A percentile compares a stretch with the other conserved stretches of the same genome.
These are phyloP conservation scores for Arbacia lixula DNA, from an alignment of 53 echinoderm and acorn worm genomes.

Conservation along the genomic window DNA sequence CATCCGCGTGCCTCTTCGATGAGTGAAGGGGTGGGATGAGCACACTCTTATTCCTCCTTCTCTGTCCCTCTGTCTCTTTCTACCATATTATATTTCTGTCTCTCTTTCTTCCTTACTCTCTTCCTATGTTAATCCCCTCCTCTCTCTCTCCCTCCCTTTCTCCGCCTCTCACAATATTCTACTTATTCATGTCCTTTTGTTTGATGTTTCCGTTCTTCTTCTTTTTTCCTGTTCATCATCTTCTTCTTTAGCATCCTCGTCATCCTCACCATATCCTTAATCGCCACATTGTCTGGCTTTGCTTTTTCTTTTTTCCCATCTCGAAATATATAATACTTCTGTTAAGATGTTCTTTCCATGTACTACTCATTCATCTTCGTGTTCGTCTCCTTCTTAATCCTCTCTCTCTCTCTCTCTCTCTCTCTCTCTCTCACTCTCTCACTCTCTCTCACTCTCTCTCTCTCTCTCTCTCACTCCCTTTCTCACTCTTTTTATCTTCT, in stretches of 20 bases:
- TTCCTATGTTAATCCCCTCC: neutral
- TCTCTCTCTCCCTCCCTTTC: neutral
- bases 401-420: no score
- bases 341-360: no score
- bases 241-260: slow-evolving; percentile 7
- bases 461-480: no score
- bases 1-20: no score
- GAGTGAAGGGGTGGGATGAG: no score
- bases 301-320: no score
- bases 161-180: neutral
- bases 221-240: slow-evolving; percentile 12
- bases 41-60: neutral
- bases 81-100: neutral
- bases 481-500: no score
- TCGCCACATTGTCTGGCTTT: no score
- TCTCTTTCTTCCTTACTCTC: neutral
- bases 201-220: neutral
- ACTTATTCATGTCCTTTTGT: neutral
- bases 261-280: no score
- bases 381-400: slow-evolving; percentile 4
- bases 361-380: slow-evolving; percentile 14
- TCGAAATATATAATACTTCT: no score
- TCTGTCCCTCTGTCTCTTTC: slow-evolving; percentile 1
- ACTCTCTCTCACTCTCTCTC: no score
- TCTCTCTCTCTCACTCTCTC: no score